A percentile compares a stretch with the other conserved stretches of the same genome.
phyloP scores from a whole-genome alignment of 2,797 vertebrate species.

The Rhynchotus rufescens region DNA sequence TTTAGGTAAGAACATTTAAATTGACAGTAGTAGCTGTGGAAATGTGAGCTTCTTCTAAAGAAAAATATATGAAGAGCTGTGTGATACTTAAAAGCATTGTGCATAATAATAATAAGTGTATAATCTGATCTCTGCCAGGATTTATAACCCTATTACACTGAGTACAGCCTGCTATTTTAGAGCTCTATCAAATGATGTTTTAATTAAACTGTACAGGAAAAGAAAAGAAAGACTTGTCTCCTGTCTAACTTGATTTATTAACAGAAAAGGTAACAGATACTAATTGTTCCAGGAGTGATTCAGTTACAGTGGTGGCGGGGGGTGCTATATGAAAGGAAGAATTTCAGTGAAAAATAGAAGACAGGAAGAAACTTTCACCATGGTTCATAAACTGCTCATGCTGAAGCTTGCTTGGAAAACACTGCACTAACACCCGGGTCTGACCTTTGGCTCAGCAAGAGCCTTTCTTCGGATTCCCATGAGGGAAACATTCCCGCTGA shows the following conservation, averaged over 20 bases:
- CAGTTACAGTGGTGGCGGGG: slow-evolving; percentile 24
- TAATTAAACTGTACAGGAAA: slow-evolving; percentile 54
- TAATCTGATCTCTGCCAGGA: slow-evolving; percentile 55
- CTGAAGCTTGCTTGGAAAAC: slow-evolving; percentile 19
- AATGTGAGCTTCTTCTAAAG: not conserved
- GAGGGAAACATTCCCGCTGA: slow-evolving; percentile 31
- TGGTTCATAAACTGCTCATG: slow-evolving; percentile 36
- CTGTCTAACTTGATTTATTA: slow-evolving; percentile 53
- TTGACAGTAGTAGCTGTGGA: not conserved
- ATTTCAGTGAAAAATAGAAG: slow-evolving; percentile 9
- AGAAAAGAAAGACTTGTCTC: slow-evolving; percentile 60
- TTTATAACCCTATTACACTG: slow-evolving; percentile 62
- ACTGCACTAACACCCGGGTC: slow-evolving; percentile 56
- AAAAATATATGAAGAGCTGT: not conserved
- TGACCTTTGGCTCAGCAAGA: slow-evolving; percentile 61
- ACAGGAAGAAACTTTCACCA: slow-evolving; percentile 41
- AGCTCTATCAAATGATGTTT: slow-evolving; percentile 28
- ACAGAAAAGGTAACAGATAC: slow-evolving; percentile 16
- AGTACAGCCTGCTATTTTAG: slow-evolving; percentile 40
- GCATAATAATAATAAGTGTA: not conserved
- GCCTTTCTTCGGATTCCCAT: slow-evolving; percentile 39
- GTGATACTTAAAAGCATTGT: slow-evolving; percentile 45
- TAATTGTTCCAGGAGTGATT: slow-evolving; percentile 51
- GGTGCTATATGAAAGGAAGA: not conserved
- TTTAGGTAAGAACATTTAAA: not conserved